Evolutionary conservation across 2,113 vertebrate species (phyloP), one percentile per base, ranked within the genome.

Genomic region (Corythornis cristatus): DNA sequence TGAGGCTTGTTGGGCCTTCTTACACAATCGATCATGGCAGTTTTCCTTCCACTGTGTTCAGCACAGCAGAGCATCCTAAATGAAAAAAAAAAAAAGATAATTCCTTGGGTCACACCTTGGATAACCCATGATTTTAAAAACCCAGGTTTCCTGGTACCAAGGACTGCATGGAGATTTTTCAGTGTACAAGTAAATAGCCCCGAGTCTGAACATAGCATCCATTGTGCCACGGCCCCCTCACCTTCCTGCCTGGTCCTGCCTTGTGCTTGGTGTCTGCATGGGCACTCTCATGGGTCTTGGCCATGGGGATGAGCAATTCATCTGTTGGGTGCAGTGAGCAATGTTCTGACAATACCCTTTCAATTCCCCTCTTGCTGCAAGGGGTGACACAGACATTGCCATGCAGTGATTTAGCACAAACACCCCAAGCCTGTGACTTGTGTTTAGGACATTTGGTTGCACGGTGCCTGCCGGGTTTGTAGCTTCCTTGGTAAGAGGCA

Each of bases 281-380:
- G 42, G 8, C 10, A 1, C 42, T 33, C 1, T 3, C 0, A 2
- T 19, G 42, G 28, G 12, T 43, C 79, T 71, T 33, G 6, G 51
- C 6, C 1, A 1, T 8, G 48, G 70, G 35, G 11, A 3, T 7
- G 2, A 9, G 42, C 7, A 28, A 33, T 81, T 28, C 13, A 6
- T 33, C n/a, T 42, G 18, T 43, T 0, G 0, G 26, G 7, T 56
- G 40, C 5, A 2, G 19, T 11, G 37, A 40, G 31, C 13, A 2
- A 5, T 22, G 4, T n/a, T 84, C 48, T 31, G 37, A 23, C 57
- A 35, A 11, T 15, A 19, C 9, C 46, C 25, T 1, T 37, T 45
- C 23, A 26, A n/a, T 48, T 15, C 73, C n/a, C 10, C 5, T 0
- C 1, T 21, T 5, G 13, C 46, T 2, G 43, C 1, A 2, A 19